Conservation (phyloP, 2,888 invertebrate genomes). For the Melanophora roralis region DNA sequence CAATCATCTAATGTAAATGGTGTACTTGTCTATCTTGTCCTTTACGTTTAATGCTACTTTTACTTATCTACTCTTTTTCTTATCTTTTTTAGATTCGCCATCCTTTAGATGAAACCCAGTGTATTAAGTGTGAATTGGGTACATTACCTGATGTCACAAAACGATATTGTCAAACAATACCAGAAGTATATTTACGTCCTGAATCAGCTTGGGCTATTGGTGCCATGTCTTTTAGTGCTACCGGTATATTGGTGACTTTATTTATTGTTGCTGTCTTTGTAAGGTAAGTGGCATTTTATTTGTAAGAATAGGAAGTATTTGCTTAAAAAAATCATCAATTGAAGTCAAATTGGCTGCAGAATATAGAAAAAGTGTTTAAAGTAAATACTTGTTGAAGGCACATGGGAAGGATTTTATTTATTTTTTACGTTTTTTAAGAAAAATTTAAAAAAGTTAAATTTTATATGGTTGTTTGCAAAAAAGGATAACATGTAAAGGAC, state of each 20-base stretch:
- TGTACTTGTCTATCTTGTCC: neutral
- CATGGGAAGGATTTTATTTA: neutral
- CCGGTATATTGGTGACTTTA: slow-evolving; percentile 89
- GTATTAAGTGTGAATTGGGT: slow-evolving; percentile 88
- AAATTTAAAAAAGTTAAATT: neutral
- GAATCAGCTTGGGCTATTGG: slow-evolving; percentile 95
- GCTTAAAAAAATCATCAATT: neutral
- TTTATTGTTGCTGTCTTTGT: slow-evolving; percentile 89
- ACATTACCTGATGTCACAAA: slow-evolving; percentile 88
- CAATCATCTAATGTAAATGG: too few species aligned
- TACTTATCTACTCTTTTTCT: slow-evolving; percentile 1
- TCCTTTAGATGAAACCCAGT: slow-evolving; percentile 88
- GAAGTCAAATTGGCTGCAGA: neutral
- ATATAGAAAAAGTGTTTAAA: neutral
- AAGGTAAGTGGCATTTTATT: slow-evolving; percentile 72
- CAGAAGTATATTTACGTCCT: slow-evolving; percentile 88
- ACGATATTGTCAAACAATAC: slow-evolving; percentile 85
- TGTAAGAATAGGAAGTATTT: too few species aligned
- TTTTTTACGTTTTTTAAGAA: neutral
- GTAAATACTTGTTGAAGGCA: neutral
- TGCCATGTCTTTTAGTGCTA: slow-evolving; percentile 91
- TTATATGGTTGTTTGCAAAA: neutral
- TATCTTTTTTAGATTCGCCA: slow-evolving; percentile 83
- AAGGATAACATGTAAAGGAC: neutral
- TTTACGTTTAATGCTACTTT: too few species aligned